Percentiles rank a stretch among this genome's conserved stretches.
Conservation (phyloP, 2,797 vertebrate species). For the Glossophaga mutica region DNA sequence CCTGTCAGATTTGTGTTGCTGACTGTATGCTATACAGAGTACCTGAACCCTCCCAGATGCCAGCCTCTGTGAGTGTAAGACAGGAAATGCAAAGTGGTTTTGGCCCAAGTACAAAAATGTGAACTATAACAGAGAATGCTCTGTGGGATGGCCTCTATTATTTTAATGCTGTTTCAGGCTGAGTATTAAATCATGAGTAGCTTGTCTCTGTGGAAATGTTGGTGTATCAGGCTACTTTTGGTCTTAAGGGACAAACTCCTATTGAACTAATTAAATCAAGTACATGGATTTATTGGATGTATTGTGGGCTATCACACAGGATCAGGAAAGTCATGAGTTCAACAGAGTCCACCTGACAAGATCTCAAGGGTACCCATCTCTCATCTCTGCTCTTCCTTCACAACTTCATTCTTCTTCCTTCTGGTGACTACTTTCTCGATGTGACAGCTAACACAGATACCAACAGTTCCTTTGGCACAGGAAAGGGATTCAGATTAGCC, state of each 20-base stretch:
- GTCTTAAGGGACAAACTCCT: not conserved
- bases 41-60: not conserved
- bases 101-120: constrained; percentile 27
- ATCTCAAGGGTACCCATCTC: no score
- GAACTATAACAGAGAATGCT: not conserved
- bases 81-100: constrained; percentile 45
- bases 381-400: not conserved
- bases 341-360: not conserved
- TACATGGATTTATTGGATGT: not conserved
- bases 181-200: not conserved
- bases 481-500: not conserved
- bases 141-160: not conserved
- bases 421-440: not conserved
- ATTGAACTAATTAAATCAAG: not conserved
- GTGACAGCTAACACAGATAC: not conserved
- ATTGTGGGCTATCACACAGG: rapidly evolving
- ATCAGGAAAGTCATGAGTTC: not conserved
- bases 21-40: not conserved
- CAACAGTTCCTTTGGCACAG: not conserved
- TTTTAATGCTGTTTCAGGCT: not conserved
- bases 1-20: not conserved
- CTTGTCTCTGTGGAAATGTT: not conserved
- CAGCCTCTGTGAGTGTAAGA: constrained; percentile 9
- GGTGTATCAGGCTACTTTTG: not conserved
- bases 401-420: not conserved